These are phyloP conservation scores for Sphecodes monilicornis DNA, from an alignment of 2,888 invertebrate genomes.

Conservation along the genomic window DNA sequence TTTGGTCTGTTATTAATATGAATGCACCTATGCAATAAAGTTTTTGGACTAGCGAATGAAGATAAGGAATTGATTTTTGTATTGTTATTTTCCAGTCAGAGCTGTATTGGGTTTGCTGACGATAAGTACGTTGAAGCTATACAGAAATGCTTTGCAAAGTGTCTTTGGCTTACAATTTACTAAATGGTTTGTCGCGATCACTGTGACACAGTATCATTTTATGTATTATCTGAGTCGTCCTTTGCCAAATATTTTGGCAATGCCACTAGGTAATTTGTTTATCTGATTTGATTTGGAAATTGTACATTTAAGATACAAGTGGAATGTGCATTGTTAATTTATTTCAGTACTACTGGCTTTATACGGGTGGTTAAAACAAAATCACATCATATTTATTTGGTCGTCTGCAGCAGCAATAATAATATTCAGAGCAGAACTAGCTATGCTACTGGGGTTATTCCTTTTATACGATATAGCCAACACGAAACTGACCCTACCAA, in stretches of 20 bases:
- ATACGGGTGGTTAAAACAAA: constrained; percentile 93
- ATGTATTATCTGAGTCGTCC: constrained; percentile 98
- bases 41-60: constrained; percentile 3
- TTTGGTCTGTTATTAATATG: constrained; percentile 39
- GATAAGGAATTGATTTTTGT: constrained; percentile 13
- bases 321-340: constrained; percentile 14
- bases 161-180: constrained; percentile 92
- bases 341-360: constrained; percentile 93
- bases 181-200: constrained; percentile 93
- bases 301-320: background rate
- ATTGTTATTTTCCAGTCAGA: constrained; percentile 89
- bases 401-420: constrained; percentile 95
- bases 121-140: constrained; percentile 90
- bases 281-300: background rate
- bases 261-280: constrained; percentile 91
- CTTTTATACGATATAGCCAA: constrained; percentile 92
- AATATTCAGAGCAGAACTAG: constrained; percentile 95
- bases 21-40: background rate
- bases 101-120: constrained; percentile 91
- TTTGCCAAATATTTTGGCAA: constrained; percentile 97
- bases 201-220: constrained; percentile 98
- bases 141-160: constrained; percentile 90
- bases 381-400: constrained; percentile 91
- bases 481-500: constrained; percentile 88
- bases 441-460: constrained; percentile 93